phyloP scores from a whole-genome alignment of 2,888 invertebrate genomes.

The Stenolophus ochropezus region DNA sequence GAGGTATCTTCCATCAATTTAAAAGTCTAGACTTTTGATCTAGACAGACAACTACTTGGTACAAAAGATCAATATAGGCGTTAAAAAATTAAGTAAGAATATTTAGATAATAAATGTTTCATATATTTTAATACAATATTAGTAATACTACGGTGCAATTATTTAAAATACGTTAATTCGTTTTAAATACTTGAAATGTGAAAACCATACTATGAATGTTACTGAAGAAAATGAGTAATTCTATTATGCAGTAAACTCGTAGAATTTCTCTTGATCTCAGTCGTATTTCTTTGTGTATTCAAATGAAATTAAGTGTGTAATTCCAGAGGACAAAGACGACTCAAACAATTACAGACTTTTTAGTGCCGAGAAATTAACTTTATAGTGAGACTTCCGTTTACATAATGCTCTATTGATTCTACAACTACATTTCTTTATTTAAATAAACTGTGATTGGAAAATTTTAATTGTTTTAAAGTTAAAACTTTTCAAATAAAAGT shows the following conservation, averaged over 20 bases:
- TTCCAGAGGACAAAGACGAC: conserved; percentile 33
- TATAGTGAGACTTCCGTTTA: conserved; percentile 4
- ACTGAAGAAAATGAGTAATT: conserved; percentile 23
- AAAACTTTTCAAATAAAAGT: no score
- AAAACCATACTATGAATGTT: neutral
- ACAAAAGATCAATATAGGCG: no score
- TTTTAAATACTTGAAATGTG: neutral
- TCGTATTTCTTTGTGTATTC: neutral
- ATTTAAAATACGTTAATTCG: no score
- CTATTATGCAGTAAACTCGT: conserved; percentile 26
- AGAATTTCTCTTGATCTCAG: conserved; percentile 23
- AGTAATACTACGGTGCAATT: no score
- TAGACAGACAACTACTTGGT: no score
- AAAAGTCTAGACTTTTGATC: no score
- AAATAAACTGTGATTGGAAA: no score
- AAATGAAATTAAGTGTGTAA: conserved; percentile 41
- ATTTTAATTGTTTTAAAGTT: no score
- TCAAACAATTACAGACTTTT: conserved; percentile 27
- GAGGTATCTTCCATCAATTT: no score
- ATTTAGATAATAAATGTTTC: no score
- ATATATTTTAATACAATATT: no score
- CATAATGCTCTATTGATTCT: conserved; percentile 3
- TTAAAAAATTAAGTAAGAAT: no score
- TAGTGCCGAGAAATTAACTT: conserved; percentile 13
- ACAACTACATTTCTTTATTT: neutral